Conservation (phyloP, 2,797 vertebrate species). For the Myotis myotis region DNA sequence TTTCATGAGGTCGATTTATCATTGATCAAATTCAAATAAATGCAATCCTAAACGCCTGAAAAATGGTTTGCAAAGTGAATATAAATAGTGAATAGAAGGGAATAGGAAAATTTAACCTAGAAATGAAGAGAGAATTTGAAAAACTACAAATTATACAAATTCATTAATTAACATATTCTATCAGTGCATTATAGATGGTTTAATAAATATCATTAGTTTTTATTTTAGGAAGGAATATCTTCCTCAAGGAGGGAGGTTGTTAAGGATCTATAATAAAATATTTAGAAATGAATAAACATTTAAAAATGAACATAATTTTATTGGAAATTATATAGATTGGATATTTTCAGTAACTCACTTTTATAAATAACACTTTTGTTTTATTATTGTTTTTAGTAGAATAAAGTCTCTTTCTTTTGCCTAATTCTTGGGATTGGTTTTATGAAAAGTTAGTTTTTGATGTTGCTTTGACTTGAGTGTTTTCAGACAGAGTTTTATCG, state of each 20-base stretch:
- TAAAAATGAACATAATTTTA: background rate
- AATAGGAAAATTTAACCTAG: background rate
- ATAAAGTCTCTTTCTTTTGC: background rate
- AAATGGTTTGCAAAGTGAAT: background rate
- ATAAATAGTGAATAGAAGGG: background rate
- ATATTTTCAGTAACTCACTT: background rate
- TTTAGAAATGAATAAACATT: background rate
- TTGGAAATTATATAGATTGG: conserved; percentile 17
- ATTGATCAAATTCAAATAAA: conserved; percentile 19
- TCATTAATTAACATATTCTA: background rate
- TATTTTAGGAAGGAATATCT: conserved; percentile 19
- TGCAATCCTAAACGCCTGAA: background rate
- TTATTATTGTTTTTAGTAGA: background rate
- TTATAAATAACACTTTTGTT: background rate
- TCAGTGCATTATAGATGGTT: background rate
- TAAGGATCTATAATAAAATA: conserved; percentile 14
- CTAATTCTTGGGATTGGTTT: background rate
- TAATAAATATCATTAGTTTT: background rate
- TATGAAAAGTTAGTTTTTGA: background rate
- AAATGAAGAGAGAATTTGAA: background rate
- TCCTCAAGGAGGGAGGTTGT: background rate
- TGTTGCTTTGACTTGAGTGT: background rate
- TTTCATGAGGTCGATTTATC: background rate
- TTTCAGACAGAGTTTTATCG: background rate
- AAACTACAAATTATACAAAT: background rate